Base-by-base conservation (phyloP, 2,113 vertebrate genomes). In the Archocentrus centrarchus region DNA sequence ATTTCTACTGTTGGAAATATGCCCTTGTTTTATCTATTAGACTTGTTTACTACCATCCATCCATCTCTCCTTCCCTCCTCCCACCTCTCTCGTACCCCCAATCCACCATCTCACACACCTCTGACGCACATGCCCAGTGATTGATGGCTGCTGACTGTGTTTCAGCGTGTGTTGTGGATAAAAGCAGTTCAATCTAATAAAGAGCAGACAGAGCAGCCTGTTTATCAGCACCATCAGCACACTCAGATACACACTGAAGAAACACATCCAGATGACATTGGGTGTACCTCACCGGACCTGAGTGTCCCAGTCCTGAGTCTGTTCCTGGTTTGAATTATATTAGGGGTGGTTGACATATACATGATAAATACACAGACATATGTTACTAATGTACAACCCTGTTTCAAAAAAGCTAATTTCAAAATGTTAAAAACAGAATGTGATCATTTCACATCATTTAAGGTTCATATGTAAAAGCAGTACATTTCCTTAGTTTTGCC, bases 161-260 rank as follows among this genome's bases (percentile, higher is more conserved):
- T 58, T 77, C 53, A 6, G 63, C 64, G 79, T 82, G 70, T 83
- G 80, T 81, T 79, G 64, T 70, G 80, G 87, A 85, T 89, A 86
- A 89, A 86, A 85, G 87, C 80, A 77, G 75, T 20, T 30, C 83
- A 88, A 88, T 88, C 83, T 85, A 89, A 89, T 88, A 88, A 82
- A 81, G 58, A 83, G 77, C 73, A 66, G 55, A 47, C 61, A 83
- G 41, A 81, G 73, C 61, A 77, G 61, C 70, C 70, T 79, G 82
- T 85, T 88, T 88, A 85, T 88, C 86, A 66, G 82, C 75, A 11
- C 59, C 79, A 88, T 85, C 86, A 60, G 24, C 63, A 37, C 73
- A 32, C 66, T 79, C 57, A 55, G 22, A 84, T n/a, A 58, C 64
- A 80, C 64, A 44, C 24, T 64, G 57, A 81, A 50, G 32, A 59